Conservation (phyloP, 1,140 invertebrate species). For the Drosophila rufa region DNA sequence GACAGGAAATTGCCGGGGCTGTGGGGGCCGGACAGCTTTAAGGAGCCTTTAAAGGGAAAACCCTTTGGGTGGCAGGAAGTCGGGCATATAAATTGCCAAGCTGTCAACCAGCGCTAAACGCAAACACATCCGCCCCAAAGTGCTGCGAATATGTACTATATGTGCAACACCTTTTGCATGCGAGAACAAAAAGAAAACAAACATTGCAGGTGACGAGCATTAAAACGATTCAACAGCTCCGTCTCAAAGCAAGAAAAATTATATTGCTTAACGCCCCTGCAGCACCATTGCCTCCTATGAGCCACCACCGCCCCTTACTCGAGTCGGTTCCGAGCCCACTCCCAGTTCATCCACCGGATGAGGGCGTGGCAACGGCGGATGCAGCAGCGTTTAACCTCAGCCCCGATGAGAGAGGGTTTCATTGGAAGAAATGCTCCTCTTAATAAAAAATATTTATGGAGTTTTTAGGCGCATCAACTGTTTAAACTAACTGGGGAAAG, state of each 20-base stretch:
- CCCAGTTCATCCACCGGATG: slow-evolving; percentile 36
- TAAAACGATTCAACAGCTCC: slow-evolving; percentile 83
- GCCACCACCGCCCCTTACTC: background rate
- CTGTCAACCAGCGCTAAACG: slow-evolving; percentile 72
- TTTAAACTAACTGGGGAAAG: no score
- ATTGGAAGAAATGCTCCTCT: slow-evolving; percentile 1
- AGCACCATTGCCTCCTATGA: background rate
- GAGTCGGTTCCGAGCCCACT: slow-evolving; percentile 12
- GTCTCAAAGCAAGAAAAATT: slow-evolving; percentile 74
- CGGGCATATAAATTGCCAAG: slow-evolving; percentile 72
- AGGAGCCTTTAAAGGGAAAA: slow-evolving; percentile 45
- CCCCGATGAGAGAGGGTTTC: slow-evolving; percentile 12
- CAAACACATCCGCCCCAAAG: slow-evolving; percentile 67
- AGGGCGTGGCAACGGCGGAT: slow-evolving; percentile 57
- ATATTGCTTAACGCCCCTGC: slow-evolving; percentile 67
- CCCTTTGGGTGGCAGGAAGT: slow-evolving; percentile 47
- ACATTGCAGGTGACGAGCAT: slow-evolving; percentile 76
- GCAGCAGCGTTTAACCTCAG: slow-evolving; percentile 66
- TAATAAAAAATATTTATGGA: background rate
- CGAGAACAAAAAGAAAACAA: slow-evolving; percentile 45
- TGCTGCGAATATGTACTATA: slow-evolving; percentile 23
- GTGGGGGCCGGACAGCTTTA: slow-evolving; percentile 29
- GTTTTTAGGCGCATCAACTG: no score
- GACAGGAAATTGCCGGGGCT: slow-evolving; percentile 57
- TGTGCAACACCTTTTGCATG: slow-evolving; percentile 55